Evolutionary conservation across 2,113 vertebrate genomes (phyloP).

Genomic region (Calyptommatus sinebrachiatus): DNA sequence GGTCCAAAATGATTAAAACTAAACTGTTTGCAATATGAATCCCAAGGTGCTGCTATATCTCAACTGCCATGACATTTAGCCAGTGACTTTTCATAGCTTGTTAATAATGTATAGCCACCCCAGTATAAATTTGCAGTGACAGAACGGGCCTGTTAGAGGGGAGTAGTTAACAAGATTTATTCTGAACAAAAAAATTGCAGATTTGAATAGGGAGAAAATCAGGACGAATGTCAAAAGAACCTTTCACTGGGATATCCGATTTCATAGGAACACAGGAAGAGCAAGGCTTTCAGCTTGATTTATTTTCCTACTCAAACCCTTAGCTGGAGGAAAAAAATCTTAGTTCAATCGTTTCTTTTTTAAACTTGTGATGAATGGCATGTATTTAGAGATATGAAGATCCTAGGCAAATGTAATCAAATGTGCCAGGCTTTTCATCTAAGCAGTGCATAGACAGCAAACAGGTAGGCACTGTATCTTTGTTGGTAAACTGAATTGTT

Average conservation of each 20-base stretch:
- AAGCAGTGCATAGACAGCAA: constrained; percentile 16
- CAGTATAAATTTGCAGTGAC: constrained; percentile 73
- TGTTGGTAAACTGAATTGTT: constrained; percentile 26
- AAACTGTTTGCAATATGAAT: constrained; percentile 79
- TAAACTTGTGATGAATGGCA: constrained; percentile 3
- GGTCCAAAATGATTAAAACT: constrained; percentile 77
- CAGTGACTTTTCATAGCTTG: constrained; percentile 76
- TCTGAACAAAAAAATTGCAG: constrained; percentile 62
- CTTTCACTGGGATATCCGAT: constrained; percentile 40
- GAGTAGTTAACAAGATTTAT: constrained; percentile 75
- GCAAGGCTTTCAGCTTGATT: constrained; percentile 17
- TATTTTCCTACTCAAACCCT: constrained; percentile 26
- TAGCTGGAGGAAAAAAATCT: constrained; percentile 10
- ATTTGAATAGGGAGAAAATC: constrained; percentile 58
- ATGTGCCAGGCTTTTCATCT: constrained; percentile 3
- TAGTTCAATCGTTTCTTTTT: constrained; percentile 22
- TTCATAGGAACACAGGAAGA: constrained; percentile 14
- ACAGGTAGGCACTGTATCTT: constrained; percentile 30
- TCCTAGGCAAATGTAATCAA: constrained; percentile 11
- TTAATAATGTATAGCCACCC: constrained; percentile 78
- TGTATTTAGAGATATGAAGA: constrained; percentile 14
- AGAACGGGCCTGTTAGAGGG: constrained; percentile 62
- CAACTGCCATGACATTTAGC: constrained; percentile 74
- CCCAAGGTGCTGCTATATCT: constrained; percentile 71
- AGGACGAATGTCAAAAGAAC: constrained; percentile 56